Percentiles rank a stretch among this genome's conserved stretches.
Evolutionary conservation across 2,888 invertebrate genomes (phyloP).

Genomic region (Drosophila mayaguana): DNA sequence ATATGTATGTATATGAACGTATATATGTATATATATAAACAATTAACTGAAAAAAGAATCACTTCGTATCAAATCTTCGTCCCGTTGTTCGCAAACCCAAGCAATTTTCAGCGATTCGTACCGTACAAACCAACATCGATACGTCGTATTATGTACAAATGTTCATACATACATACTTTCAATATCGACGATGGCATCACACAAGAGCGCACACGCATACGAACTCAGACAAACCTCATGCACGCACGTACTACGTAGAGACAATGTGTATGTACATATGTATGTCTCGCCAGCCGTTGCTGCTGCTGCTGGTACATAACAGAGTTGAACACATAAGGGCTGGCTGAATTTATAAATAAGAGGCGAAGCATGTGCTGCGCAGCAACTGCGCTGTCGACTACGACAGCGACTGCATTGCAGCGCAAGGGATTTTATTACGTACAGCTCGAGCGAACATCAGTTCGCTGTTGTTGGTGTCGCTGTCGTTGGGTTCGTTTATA

Average conservation of each 20-base stretch:
- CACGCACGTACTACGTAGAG: constrained; percentile 74
- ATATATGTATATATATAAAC: constrained; percentile 42
- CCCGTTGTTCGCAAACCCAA: constrained; percentile 78
- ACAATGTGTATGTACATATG: constrained; percentile 50
- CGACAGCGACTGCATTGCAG: constrained; percentile 63
- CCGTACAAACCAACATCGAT: constrained; percentile 55
- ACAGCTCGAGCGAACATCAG: constrained; percentile 41
- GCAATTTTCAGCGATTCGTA: constrained; percentile 64
- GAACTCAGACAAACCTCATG: constrained; percentile 51
- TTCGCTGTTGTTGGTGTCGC: constrained; percentile 29
- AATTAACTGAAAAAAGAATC: constrained; percentile 68
- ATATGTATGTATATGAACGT: constrained; percentile 32
- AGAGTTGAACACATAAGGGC: constrained; percentile 77
- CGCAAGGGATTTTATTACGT: constrained; percentile 80
- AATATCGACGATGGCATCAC: constrained; percentile 80
- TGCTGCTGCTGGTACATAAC: constrained; percentile 65
- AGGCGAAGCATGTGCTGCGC: constrained; percentile 77
- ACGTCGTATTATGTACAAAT: constrained; percentile 62
- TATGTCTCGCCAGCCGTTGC: constrained; percentile 57
- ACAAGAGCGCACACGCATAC: constrained; percentile 58
- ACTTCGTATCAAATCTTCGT: constrained; percentile 75
- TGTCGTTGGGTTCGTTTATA: constrained; percentile 71
- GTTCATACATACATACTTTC: constrained; percentile 64
- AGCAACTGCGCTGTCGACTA: constrained; percentile 53
- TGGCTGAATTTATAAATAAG: constrained; percentile 80